Evolutionary conservation across 2,888 invertebrate genomes (phyloP), one percentile per base, ranked within the genome.

Genomic region (Melolontha melolontha): DNA sequence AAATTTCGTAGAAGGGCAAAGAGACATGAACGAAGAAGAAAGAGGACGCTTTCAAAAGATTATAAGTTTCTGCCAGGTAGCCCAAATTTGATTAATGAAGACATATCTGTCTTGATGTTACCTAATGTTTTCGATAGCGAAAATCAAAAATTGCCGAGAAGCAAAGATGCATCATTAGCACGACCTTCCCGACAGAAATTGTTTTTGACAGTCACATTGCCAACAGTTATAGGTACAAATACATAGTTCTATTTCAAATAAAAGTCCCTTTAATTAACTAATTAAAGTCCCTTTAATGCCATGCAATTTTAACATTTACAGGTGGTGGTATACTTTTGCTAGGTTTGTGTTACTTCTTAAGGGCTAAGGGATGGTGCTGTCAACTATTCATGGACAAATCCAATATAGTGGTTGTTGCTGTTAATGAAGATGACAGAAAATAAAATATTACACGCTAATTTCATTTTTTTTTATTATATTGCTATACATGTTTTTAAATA

Each of bases 291-390:
- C 11, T 41, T 65, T 12, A 59, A 59, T 40, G 4, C 10, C 5
- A 42, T 42, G 8, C 10, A 14, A 14, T 47, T 47, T 47, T 47
- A 47, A 47, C 34, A 10, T 11, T 55, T 69, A 11, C 29, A 72
- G 72, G 68, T 65, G 54, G 64, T 54, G 66, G 57, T 39, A 11
- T 67, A 44, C n/a, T 70, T 22, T 55, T 72, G 29, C 29, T 67
- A 22, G 55, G 54, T 2, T 16, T 71, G 47, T 71, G 72, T 59
- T 70, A 52, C 29, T 11, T 67, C 16, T 63, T 70, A 49, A 63
- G 71, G 47, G 39, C 63, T 29, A 68, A 64, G 27, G 70, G 72
- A 44, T 69, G 72, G 64, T 71, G 66, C 34, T 72, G 68, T 44
- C 62, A 41, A 44, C 64, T 72, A 54, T 71, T 70, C 22, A 44